Conservation (phyloP, 2,797 vertebrate species). For the Melanotaenia parkinsoni region DNA sequence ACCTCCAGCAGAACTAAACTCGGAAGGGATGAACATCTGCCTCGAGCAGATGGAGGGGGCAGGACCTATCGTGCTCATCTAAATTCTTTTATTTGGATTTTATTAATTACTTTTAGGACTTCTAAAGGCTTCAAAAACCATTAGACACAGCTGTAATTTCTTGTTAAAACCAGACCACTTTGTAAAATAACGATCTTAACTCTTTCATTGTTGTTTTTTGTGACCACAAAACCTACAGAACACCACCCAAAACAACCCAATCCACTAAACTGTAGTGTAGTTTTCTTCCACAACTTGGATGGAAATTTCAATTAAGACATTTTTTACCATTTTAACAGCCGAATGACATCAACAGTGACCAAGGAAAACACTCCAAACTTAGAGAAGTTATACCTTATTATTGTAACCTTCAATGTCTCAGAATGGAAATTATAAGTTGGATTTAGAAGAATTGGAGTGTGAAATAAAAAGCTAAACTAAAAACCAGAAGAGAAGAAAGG, state of each 20-base stretch:
- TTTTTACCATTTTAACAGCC: slow-evolving; percentile 69
- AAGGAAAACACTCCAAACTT: slow-evolving; percentile 73
- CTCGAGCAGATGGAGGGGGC: too few relatives aligned
- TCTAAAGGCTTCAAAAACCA: not conserved
- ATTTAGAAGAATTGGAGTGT: slow-evolving; percentile 74
- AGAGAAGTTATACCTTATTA: slow-evolving; percentile 73
- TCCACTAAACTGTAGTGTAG: slow-evolving; percentile 43
- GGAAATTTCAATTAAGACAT: slow-evolving; percentile 77
- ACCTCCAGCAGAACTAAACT: too few relatives aligned
- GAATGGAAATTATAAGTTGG: slow-evolving; percentile 77
- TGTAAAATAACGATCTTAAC: not conserved
- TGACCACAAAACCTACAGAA: slow-evolving; percentile 21
- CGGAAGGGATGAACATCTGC: too few relatives aligned
- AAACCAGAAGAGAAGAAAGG: slow-evolving; percentile 75
- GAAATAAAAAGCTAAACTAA: slow-evolving; percentile 68
- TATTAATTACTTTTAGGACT: not conserved
- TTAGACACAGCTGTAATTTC: not conserved
- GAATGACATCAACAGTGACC: slow-evolving; percentile 80
- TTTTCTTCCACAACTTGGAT: slow-evolving; percentile 56
- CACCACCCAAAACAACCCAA: slow-evolving; percentile 45
- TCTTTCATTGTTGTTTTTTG: not conserved
- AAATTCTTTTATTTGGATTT: not conserved
- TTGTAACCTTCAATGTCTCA: slow-evolving; percentile 75
- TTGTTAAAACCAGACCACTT: not conserved
- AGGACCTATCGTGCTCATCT: not conserved